These are phyloP conservation scores for Rotaria macrura DNA, from an alignment of 2,888 invertebrate genomes.

Conservation along the genomic window DNA sequence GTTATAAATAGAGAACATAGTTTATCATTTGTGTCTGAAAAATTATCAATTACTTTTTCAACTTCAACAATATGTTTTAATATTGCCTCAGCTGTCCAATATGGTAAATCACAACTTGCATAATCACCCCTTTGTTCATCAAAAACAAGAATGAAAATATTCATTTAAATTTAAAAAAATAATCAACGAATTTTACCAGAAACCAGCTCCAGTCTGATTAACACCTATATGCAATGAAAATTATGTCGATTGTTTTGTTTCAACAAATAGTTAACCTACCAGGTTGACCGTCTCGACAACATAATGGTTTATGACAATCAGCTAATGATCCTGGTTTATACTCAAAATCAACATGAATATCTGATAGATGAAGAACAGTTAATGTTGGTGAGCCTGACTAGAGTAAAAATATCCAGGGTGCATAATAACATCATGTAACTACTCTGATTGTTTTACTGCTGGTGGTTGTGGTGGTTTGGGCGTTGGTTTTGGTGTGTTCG, in stretches of 20 bases:
- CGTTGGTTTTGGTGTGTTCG: conserved; percentile 41
- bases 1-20: neutral
- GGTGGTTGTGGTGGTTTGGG: conserved; percentile 38
- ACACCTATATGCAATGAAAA: neutral
- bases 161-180: neutral
- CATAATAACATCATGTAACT: neutral
- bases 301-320: conserved; percentile 64
- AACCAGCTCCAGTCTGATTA: conserved; percentile 23
- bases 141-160: neutral
- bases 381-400: conserved; percentile 36
- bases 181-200: neutral
- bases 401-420: neutral
- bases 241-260: too few species aligned
- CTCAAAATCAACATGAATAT: conserved; percentile 67
- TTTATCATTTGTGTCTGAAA: neutral
- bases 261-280: neutral
- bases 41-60: conserved; percentile 35
- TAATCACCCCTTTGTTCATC: conserved; percentile 85
- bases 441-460: conserved; percentile 36
- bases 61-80: conserved; percentile 52
- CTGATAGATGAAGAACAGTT: conserved; percentile 83
- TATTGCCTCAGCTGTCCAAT: conserved; percentile 81
- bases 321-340: conserved; percentile 62
- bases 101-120: conserved; percentile 83
- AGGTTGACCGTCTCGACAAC: conserved; percentile 54